Evolutionary conservation across 2,113 vertebrate species (phyloP).

Genomic region (Melanocharis versteri): DNA sequence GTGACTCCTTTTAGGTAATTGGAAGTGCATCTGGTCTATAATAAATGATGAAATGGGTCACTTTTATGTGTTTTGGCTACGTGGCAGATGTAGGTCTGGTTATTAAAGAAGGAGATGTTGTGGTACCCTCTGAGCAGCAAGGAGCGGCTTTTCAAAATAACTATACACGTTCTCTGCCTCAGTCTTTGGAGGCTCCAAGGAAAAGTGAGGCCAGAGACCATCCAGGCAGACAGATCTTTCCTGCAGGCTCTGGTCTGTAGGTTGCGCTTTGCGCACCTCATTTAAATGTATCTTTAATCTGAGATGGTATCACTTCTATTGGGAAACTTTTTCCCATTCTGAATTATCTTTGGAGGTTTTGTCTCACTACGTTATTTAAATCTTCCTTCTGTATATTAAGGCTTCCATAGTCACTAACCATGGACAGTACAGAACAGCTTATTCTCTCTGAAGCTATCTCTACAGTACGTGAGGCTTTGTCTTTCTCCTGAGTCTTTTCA

Average conservation of each 20-base stretch:
- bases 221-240: neutral
- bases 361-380: neutral
- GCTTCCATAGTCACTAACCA: neutral
- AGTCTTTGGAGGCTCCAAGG: neutral
- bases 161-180: rapidly evolving
- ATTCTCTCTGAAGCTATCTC: neutral
- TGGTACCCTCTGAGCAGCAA: neutral
- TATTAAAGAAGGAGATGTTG: neutral
- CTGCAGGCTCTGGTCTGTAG: neutral
- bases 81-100: neutral
- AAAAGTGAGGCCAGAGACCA: neutral
- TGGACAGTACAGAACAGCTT: neutral
- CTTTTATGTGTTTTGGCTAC: neutral
- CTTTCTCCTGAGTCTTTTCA: neutral
- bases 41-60: neutral
- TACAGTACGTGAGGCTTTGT: neutral
- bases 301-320: neutral
- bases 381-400: neutral
- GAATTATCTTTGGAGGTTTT: neutral
- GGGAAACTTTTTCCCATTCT: neutral
- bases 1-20: neutral
- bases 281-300: neutral
- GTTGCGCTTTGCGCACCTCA: neutral
- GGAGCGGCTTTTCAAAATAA: neutral
- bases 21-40: neutral